Percentiles rank a stretch among this genome's conserved stretches.
Conservation (phyloP, 2,113 vertebrate genomes). For the Cricetomys ansorgei region DNA sequence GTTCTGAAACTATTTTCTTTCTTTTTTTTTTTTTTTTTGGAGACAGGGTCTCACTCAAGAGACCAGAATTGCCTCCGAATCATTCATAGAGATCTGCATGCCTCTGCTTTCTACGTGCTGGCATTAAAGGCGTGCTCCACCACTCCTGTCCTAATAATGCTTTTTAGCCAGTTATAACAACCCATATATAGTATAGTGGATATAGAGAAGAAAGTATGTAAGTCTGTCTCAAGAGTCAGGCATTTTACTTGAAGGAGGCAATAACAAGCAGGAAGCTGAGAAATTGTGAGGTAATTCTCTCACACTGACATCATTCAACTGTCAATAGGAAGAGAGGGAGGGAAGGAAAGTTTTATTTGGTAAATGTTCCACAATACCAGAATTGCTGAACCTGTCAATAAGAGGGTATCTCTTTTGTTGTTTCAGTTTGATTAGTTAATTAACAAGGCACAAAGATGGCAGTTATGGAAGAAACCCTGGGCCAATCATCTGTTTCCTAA, state of each 20-base stretch:
- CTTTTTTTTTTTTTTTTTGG: not conserved
- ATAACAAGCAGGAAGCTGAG: not conserved
- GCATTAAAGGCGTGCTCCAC: not conserved
- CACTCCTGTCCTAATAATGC: not conserved
- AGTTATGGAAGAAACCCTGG: not conserved
- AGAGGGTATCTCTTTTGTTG: not conserved
- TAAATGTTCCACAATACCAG: not conserved
- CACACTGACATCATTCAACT: not conserved
- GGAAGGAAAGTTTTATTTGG: not conserved
- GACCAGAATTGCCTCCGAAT: not conserved
- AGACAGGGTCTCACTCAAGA: not conserved
- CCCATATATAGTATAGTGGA: not conserved
- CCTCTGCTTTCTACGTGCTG: not conserved
- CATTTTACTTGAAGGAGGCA: not conserved
- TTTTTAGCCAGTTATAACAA: not conserved
- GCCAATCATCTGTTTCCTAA: not conserved
- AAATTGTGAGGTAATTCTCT: not conserved
- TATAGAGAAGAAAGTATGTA: not conserved
- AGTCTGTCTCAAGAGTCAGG: not conserved
- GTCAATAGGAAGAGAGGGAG: not conserved
- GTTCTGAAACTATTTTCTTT: not conserved
- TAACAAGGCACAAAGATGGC: not conserved
- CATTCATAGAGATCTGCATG: too few relatives aligned
- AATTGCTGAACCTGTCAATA: not conserved
- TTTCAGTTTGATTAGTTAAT: not conserved